A percentile compares a stretch with the other conserved stretches of the same genome.
Conservation (phyloP, 2,113 vertebrate species). For the Neolamprologus devosi region DNA sequence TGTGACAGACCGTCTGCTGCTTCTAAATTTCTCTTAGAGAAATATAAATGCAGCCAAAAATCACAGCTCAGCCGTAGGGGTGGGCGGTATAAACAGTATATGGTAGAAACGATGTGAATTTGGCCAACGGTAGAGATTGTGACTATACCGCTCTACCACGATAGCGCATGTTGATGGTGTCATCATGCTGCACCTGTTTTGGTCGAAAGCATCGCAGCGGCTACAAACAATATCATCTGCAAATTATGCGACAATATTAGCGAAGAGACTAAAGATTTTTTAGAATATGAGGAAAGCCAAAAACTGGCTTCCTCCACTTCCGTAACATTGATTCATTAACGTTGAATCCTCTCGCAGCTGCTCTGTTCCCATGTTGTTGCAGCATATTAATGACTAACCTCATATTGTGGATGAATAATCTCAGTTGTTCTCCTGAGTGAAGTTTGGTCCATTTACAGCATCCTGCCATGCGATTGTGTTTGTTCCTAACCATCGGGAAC, state of each 20-base stretch:
- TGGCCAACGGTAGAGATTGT: rapidly evolving
- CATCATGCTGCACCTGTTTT: neutral
- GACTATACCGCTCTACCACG: neutral
- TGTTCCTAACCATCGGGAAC: rapidly evolving
- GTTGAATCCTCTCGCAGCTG: neutral
- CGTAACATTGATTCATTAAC: rapidly evolving
- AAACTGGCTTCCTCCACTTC: neutral
- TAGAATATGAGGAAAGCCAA: rapidly evolving
- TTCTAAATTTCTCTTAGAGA: neutral
- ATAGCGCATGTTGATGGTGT: neutral
- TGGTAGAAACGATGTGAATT: neutral
- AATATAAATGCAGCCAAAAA: neutral
- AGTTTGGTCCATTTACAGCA: neutral
- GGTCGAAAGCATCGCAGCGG: neutral
- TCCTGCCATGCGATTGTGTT: rapidly evolving
- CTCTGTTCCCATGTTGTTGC: neutral
- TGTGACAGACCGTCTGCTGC: neutral
- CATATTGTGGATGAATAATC: rapidly evolving
- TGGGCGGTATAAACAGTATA: rapidly evolving
- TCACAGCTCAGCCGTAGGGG: neutral
- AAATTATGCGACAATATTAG: neutral
- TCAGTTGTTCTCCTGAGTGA: neutral
- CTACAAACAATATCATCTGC: neutral
- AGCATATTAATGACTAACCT: neutral
- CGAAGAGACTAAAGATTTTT: rapidly evolving